Base-by-base conservation (phyloP, 2,888 invertebrate genomes). In the Folsomia candida region DNA sequence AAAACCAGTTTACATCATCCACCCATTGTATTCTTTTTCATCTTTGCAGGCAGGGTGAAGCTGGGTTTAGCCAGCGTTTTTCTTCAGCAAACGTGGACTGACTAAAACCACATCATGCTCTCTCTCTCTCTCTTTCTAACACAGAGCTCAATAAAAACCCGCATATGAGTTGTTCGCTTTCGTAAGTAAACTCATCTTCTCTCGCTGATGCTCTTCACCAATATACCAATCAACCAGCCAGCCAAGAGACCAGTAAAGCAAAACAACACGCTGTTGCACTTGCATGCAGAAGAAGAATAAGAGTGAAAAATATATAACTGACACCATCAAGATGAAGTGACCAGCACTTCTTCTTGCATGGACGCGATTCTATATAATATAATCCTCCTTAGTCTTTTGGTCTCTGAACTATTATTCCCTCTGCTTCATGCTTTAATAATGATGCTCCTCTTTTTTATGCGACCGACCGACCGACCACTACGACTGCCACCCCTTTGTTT, bases 1-100 rank as follows among this genome's bases (percentile, higher is more conserved):
- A 54, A 54, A 54, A 54, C 54, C 54, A 54, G 54, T 54, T 54
- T 54, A 54, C 54, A 54, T n/a, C 54, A 54, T 54, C 54, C 54
- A 37, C 37, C 37, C 37, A 54, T 54, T 54, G 54, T 54, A 22
- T 22, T 54, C 20, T 6, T 54, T 4, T 22, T 54, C 54, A 54
- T 37, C 54, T 54, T 54, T 54, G 54, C 54, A 14, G 20, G 18
- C 54, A 20, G 20, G 6, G 22, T 22, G 22, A 54, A 54, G 22
- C 6, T 22, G 54, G n/a, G 22, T 54, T 22, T 54, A 18, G n/a
- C n/a, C n/a, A n/a, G n/a, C n/a, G 20, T 54, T 22, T 4, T 22
- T 54, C 54, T 47, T 22, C n/a, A 54, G 54, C 20, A 14, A 54
- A 54, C 54, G n/a, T 54, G 54, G 22, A 4, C 22, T 54, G 20